Evolutionary conservation across 2,888 invertebrate genomes (phyloP), one percentile per base, ranked within the genome.

Genomic region (Asteroscopus sphinx): DNA sequence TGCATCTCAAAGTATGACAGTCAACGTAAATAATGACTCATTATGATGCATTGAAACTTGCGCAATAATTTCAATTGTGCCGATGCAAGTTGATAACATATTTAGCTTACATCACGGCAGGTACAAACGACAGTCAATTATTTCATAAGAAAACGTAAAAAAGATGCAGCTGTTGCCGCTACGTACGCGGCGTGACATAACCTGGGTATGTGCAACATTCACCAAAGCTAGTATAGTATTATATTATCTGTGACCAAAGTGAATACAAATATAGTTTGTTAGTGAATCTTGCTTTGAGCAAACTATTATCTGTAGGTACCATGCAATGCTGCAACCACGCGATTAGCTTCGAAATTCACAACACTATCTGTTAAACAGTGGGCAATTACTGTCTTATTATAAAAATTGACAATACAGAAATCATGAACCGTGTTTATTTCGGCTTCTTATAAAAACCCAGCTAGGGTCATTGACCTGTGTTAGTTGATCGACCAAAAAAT

Each of bases 281-380:
- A 16, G 6, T 9, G 7, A 12, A 28, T 3, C 3, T 44, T 12
- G 11, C 35, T 41, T 40, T 9, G 15, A 62, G 55, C 33, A 21
- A 6, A 32, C 6, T 12, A 13, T 39, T 25, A 13, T 17, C 15
- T n/a, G 26, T 30, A 45, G n/a, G 9, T 6, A n/a, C 41, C 55
- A 54, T 35, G 39, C 47, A 73, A 57, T 56, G 66, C 47, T 51
- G 57, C 55, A 46, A 17, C 44, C 49, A 48, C 45, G 61, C 56
- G 26, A 47, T 47, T 52, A 68, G 49, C 62, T 54, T 60, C 58
- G 53, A 65, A 74, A 63, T 73, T 73, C 69, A 77, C 76, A 77
- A 78, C 67, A 75, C 63, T 52, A 63, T 67, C 53, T 32, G 37
- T 63, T 46, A 64, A 64, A 77, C 60, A 78, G 77, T 61, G 69